A percentile compares a stretch with the other conserved stretches of the same genome.
Evolutionary conservation across 2,797 vertebrate species (phyloP).

Genomic region (Ptychadena robeensis): DNA sequence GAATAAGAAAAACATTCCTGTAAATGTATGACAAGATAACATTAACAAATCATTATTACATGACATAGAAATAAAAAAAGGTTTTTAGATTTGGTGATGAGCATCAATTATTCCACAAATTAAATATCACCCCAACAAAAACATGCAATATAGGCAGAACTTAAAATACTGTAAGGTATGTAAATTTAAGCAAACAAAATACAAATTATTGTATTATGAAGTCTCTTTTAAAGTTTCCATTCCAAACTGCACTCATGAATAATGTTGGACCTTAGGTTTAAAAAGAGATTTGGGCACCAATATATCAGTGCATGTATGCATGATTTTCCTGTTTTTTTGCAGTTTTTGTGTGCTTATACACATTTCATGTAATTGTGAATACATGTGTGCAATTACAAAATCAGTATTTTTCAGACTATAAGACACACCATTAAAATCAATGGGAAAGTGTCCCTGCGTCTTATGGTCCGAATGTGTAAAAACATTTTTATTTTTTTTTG

Average conservation of each 20-base stretch:
- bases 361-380: not conserved
- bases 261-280: not conserved
- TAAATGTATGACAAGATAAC: too few species aligned
- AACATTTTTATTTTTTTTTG: too few species aligned
- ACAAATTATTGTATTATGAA: not conserved
- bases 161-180: constrained; percentile 15
- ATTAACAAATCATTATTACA: too few species aligned
- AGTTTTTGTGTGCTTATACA: not conserved
- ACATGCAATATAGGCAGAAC: not conserved
- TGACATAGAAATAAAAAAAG: too few species aligned
- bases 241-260: not conserved
- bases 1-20: too few species aligned
- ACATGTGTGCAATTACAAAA: too few species aligned
- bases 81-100: too few species aligned
- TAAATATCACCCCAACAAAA: not conserved
- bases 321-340: not conserved
- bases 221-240: not conserved
- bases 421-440: too few species aligned
- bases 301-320: not conserved
- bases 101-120: too few species aligned
- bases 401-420: too few species aligned
- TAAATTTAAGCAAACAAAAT: not conserved
- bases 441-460: too few species aligned
- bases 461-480: too few species aligned
- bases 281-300: not conserved